Evolutionary conservation across 2,797 vertebrate genomes (phyloP).

Genomic region (Jordanella pulchra): DNA sequence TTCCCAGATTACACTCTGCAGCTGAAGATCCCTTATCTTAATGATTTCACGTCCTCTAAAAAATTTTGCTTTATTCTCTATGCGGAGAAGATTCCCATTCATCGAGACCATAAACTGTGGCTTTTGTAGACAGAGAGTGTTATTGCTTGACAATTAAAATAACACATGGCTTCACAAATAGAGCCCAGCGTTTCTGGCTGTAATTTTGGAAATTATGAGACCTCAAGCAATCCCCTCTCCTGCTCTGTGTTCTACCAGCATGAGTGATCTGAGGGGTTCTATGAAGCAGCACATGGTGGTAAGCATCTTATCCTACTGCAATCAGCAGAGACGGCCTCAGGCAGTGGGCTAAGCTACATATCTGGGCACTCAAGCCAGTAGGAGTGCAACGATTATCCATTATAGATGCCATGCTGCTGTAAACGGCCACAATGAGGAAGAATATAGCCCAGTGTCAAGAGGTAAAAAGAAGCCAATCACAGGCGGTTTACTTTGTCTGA

Average conservation of each 20-base stretch:
- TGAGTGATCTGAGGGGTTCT: conserved; percentile 22
- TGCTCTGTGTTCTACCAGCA: neutral
- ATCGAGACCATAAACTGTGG: conserved; percentile 2
- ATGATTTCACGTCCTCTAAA: conserved; percentile 7
- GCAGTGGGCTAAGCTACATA: neutral
- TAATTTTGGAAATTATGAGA: conserved; percentile 14
- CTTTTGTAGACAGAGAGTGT: conserved; percentile 5
- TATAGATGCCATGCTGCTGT: too few relatives aligned
- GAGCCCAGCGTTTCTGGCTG: neutral
- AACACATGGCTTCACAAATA: conserved; percentile 4
- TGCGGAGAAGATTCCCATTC: neutral
- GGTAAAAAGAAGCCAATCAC: too few relatives aligned
- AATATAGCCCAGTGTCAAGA: too few relatives aligned
- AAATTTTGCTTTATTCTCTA: neutral
- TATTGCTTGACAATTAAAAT: conserved; percentile 28
- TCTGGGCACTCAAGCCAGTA: neutral
- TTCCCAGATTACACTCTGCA: conserved; percentile 16
- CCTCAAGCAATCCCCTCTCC: conserved; percentile 9
- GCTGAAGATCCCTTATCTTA: conserved; percentile 8
- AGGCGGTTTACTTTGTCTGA: too few relatives aligned
- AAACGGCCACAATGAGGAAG: too few relatives aligned
- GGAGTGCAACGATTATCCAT: neutral
- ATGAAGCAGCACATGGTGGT: conserved; percentile 10
- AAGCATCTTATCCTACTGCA: conserved; percentile 23
- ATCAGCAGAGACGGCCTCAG: conserved; percentile 7